These are phyloP conservation scores for Alentia gelatinosa DNA, from an alignment of 2,888 invertebrate genomes.

Conservation along the genomic window DNA sequence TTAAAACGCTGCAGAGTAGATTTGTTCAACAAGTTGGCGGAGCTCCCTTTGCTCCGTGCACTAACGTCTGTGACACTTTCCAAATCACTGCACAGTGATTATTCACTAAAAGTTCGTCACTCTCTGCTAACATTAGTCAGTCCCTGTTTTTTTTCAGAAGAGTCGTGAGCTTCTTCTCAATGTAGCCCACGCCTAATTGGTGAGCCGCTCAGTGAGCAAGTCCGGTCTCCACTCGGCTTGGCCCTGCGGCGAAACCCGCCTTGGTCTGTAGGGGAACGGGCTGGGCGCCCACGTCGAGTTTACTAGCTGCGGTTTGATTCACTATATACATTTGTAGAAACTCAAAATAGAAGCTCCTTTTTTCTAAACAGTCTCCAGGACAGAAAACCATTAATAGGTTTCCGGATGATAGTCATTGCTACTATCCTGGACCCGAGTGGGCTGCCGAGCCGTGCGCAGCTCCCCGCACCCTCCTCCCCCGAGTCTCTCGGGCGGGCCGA, in stretches of 20 bases:
- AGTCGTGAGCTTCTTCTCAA: no score
- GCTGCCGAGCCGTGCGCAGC: neutral
- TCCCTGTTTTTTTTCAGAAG: no score
- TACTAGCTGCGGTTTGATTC: neutral
- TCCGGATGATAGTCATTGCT: no score
- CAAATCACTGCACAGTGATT: no score
- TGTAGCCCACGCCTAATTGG: no score
- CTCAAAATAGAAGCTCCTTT: slow-evolving; percentile 13
- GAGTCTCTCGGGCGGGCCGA: neutral
- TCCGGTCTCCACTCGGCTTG: neutral
- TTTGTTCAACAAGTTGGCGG: no score
- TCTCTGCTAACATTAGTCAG: no score
- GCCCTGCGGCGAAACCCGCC: neutral
- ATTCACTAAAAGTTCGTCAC: no score
- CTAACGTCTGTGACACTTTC: no score
- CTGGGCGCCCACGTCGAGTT: neutral
- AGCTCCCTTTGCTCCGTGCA: no score
- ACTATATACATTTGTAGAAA: neutral
- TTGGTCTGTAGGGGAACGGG: neutral
- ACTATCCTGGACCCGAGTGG: neutral
- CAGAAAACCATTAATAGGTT: neutral
- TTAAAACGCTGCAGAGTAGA: no score
- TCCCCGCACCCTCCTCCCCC: neutral
- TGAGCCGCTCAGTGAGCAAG: neutral
- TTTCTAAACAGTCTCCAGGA: neutral